Evolutionary conservation across 1,140 invertebrate genomes (phyloP).

Genomic region (Battus philenor): DNA sequence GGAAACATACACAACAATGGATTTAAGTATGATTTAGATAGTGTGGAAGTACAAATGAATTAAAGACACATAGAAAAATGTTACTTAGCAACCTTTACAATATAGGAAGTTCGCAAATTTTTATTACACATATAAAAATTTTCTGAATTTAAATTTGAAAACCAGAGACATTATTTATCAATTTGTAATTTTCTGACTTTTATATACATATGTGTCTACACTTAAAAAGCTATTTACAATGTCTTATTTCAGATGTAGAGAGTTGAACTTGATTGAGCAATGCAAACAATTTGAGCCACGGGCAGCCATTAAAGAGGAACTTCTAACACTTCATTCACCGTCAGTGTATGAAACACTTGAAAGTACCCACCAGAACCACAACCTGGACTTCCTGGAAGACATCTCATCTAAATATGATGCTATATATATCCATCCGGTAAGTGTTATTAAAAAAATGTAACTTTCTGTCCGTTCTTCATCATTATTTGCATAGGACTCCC

Average conservation of each 20-base stretch:
- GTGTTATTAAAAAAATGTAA: conserved; percentile 22
- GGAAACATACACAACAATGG: too few species aligned
- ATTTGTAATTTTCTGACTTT: too few species aligned
- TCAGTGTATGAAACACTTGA: conserved; percentile 81
- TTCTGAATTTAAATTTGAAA: too few species aligned
- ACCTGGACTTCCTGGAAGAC: conserved; percentile 81
- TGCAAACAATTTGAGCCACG: conserved; percentile 79
- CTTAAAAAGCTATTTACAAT: too few species aligned
- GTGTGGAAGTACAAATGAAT: too few species aligned
- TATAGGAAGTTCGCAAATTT: too few species aligned
- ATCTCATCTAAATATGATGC: conserved; percentile 89
- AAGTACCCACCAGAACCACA: conserved; percentile 77
- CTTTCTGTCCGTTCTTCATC: background rate
- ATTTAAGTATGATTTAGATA: too few species aligned
- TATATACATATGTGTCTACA: too few species aligned
- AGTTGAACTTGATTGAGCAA: conserved; percentile 83
- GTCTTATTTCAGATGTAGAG: conserved; percentile 79
- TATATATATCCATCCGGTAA: conserved; percentile 91
- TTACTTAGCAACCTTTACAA: too few species aligned
- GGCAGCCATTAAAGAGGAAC: conserved; percentile 82
- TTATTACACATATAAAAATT: too few species aligned
- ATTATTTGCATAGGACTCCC: background rate
- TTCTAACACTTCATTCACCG: conserved; percentile 81
- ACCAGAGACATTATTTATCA: too few species aligned
- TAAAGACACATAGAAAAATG: too few species aligned